Evolutionary conservation across 1,140 invertebrate species (phyloP).

Genomic region (Lordiphosa stackelbergi): DNA sequence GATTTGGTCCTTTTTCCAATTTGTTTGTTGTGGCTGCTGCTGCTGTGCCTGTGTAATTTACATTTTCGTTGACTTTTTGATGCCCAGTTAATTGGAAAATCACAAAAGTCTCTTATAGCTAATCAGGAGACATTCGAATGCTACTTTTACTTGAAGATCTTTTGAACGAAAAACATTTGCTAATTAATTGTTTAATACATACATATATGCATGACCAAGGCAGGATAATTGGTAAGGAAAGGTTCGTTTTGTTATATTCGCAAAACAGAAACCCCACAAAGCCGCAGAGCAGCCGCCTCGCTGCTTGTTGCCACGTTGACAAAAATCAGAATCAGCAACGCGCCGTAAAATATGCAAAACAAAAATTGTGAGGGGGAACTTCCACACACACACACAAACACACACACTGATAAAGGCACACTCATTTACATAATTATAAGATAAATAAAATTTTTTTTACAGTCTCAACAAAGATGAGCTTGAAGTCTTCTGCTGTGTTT

Average conservation of each 20-base stretch:
- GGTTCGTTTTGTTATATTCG: background rate
- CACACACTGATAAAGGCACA: background rate
- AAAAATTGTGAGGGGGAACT: constrained; percentile 16
- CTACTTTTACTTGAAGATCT: constrained; percentile 2
- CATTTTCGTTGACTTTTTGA: constrained; percentile 12
- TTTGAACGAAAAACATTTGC: constrained; percentile 27
- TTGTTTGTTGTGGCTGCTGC: background rate
- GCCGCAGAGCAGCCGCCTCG: background rate
- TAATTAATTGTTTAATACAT: constrained; percentile 64
- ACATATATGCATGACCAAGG: constrained; percentile 13
- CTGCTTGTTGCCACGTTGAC: constrained; percentile 13
- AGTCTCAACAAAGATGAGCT: constrained; percentile 49
- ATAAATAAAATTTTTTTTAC: constrained; percentile 65
- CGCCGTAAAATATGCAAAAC: constrained; percentile 49
- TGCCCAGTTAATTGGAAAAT: constrained; percentile 48
- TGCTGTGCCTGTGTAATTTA: constrained; percentile 3
- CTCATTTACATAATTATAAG: constrained; percentile 70
- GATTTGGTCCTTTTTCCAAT: constrained; percentile 34
- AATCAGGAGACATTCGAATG: constrained; percentile 35
- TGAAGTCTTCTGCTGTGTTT: constrained; percentile 36
- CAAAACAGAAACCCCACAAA: constrained; percentile 3
- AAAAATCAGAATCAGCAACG: constrained; percentile 17
- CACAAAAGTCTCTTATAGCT: constrained; percentile 43
- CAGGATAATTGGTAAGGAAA: background rate
- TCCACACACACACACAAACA: background rate